Percentiles rank a stretch among this genome's conserved stretches.
phyloP scores from a whole-genome alignment of 2,113 vertebrate genomes.

The Chroicocephalus ridibundus region DNA sequence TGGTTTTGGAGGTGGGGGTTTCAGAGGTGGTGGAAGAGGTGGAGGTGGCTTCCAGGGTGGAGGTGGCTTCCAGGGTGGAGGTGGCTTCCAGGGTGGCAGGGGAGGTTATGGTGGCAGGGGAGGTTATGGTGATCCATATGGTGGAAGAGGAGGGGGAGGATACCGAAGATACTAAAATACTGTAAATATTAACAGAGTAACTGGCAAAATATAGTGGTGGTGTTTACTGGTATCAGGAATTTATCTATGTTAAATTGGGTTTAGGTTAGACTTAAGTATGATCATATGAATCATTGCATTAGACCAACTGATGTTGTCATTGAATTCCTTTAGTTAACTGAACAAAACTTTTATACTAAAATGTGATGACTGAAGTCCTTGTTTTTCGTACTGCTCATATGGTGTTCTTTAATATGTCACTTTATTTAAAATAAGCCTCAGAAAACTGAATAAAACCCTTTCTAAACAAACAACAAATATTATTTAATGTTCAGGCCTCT shows the following conservation, averaged over 20 bases:
- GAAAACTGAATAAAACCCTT: constrained; percentile 53
- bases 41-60: constrained; percentile 54
- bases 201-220: constrained; percentile 9
- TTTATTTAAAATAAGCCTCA: constrained; percentile 63
- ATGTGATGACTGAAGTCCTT: constrained; percentile 21
- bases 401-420: constrained; percentile 54
- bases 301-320: constrained; percentile 9
- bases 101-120: constrained; percentile 49
- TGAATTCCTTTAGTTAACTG: constrained; percentile 40
- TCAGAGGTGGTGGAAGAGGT: constrained; percentile 62
- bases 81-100: constrained; percentile 26
- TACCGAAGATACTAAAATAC: constrained; percentile 70
- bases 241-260: not conserved
- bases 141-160: constrained; percentile 67
- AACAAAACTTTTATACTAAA: constrained; percentile 47
- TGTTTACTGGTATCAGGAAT: constrained; percentile 47
- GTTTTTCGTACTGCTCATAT: constrained; percentile 33
- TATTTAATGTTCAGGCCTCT: constrained; percentile 33
- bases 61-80: constrained; percentile 72
- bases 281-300: constrained; percentile 35
- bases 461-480: constrained; percentile 49
- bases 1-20: not conserved
- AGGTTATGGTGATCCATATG: constrained; percentile 40
- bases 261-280: constrained; percentile 53
- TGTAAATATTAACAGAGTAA: not conserved